These are phyloP conservation scores for Petrolisthes cinctipes DNA, from an alignment of 2,888 invertebrate genomes.

Conservation along the genomic window DNA sequence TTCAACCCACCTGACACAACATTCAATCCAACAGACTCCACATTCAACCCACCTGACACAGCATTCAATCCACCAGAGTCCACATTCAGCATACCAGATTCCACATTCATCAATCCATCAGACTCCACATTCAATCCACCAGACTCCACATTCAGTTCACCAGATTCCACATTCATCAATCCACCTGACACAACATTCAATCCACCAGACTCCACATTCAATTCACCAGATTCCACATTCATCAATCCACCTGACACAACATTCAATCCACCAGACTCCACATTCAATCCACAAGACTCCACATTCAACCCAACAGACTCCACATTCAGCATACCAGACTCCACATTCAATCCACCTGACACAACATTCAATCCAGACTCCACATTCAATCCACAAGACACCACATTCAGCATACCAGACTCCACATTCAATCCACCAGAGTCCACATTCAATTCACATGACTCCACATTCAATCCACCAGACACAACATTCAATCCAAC, in stretches of 20 bases:
- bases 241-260: background rate
- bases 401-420: background rate
- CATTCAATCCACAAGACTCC: background rate
- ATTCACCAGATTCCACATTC: background rate
- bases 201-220: background rate
- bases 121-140: background rate
- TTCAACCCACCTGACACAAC: background rate
- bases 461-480: background rate
- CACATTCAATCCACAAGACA: background rate
- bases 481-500: conserved; percentile 1
- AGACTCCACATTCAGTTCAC: background rate
- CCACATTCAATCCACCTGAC: background rate
- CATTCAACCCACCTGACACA: background rate
- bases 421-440: background rate
- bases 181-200: background rate
- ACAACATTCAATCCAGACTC: background rate
- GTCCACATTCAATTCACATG: background rate
- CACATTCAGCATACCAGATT: background rate
- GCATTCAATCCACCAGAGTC: background rate
- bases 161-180: background rate
- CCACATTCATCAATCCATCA: background rate
- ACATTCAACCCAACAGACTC: background rate
- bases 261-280: background rate
- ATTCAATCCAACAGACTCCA: background rate
- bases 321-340: background rate